Base-by-base conservation (phyloP, 1,140 invertebrate species). In the Eurytemora carolleeae region DNA sequence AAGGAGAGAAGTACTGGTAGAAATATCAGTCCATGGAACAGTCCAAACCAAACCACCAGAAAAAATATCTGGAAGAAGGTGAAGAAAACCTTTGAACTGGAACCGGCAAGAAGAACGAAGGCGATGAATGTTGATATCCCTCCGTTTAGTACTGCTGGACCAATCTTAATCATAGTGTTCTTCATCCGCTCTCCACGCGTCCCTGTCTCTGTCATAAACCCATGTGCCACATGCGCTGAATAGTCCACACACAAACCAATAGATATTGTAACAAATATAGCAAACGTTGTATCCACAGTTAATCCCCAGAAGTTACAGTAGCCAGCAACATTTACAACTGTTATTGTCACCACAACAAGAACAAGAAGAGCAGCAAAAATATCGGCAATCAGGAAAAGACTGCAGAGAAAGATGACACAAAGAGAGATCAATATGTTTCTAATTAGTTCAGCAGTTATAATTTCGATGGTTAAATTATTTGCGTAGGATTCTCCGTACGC, bases 1-100 rank as follows among this genome's bases (percentile, higher is more conserved):
- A 80, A 72, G 63, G 82, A 85, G 20, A 87, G 72, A 54, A 86
- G 71, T 3, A 86, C 82, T 1, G 85, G 85, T 56, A 87, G 70
- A 53, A 87, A 77, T 1, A 86, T 70, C 1, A 85, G 70, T 18
- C 85, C 85, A 68, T 84, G 80, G 70, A 80, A 85, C 1, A 86
- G 69, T 3, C 85, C 84, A 69, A 85, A 86, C 20, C 79, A 54
- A 63, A 86, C 81, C 0, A 87, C 83, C 55, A 86, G 71, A 22
- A 82, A 74, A 67, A 87, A 86, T 68, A 86, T 84, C 76, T 79
- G 68, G 55, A 74, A 72, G 66, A 76, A 76, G 20, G 73, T 72
- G 53, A 66, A 70, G 57, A 76, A 76, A 3, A 76, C 66, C 65
- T 76, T 74, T n/a, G 75, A 73, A 55, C 74, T 68, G 23, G 74